Conservation (phyloP, 2,888 invertebrate genomes). For the Nomada fabriciana region DNA sequence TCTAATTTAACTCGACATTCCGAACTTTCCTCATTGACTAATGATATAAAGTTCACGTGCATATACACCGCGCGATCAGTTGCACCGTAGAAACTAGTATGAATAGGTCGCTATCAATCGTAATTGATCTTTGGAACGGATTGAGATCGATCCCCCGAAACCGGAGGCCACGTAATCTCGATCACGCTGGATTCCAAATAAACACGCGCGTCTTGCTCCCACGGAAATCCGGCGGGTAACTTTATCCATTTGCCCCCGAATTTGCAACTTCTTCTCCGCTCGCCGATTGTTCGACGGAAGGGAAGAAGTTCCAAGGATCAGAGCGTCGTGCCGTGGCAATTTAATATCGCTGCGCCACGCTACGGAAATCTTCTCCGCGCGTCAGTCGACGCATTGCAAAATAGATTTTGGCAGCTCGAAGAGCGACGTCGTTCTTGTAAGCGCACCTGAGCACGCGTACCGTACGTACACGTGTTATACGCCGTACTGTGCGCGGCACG, state of each 20-base stretch:
- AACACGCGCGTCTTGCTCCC: slow-evolving; percentile 10
- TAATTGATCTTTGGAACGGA: background rate
- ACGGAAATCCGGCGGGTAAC: background rate
- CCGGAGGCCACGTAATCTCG: background rate
- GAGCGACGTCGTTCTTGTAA: slow-evolving; percentile 23
- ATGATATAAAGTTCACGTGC: slow-evolving; percentile 3
- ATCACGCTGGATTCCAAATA: background rate
- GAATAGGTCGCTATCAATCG: background rate
- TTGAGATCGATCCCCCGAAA: background rate
- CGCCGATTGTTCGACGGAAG: no score
- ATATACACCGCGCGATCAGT: background rate
- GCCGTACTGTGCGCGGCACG: slow-evolving; percentile 29
- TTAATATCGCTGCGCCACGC: slow-evolving; percentile 30
- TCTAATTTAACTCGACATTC: background rate
- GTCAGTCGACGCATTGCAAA: slow-evolving; percentile 21
- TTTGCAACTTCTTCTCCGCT: background rate
- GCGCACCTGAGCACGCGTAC: slow-evolving; percentile 34
- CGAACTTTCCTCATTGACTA: no score
- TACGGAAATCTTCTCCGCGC: slow-evolving; percentile 14
- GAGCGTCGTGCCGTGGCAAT: background rate
- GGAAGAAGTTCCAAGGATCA: background rate
- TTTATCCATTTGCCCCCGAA: background rate
- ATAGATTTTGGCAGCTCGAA: slow-evolving; percentile 51
- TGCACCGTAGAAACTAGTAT: background rate
- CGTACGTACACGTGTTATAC: slow-evolving; percentile 16